Base-by-base conservation (phyloP, 2,797 vertebrate genomes). In the Phaenicophaeus curvirostris region DNA sequence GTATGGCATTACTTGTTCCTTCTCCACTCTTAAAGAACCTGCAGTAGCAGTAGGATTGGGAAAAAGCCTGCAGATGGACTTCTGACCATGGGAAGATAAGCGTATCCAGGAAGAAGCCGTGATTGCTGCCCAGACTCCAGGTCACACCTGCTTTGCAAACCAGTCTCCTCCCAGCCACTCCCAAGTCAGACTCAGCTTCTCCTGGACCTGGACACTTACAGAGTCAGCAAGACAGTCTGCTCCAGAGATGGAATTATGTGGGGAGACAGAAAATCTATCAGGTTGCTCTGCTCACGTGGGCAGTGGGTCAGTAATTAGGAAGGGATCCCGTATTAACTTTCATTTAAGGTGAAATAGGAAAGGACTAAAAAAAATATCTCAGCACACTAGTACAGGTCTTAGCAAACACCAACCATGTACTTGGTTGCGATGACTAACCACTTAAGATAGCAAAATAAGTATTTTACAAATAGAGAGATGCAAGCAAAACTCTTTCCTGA, bases 51-150 rank as follows among this genome's bases (percentile, higher is more conserved):
- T 1, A 71, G 54, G 15, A 23, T 10, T 42, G 39, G 55, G n/a
- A 25, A 55, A 46, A 75, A 15, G 41, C 59, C 59, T 23, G 41
- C 33, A 14, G 83, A 25, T 0, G 14, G 73, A 76, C 41, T 61
- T 21, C 4, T 31, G 51, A 21, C 46, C 48, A 3, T 0, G 11
- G 35, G 55, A 42, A 69, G 55, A 24, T 11, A 76, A 31, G 30
- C 0, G 0, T 17, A 5, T 2, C 8, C 28, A 16, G 65, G 55
- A 33, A 46, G 53, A 35, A 27, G 1, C 28, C 11, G 3, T 21
- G 25, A 16, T n/a, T 17, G 30, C 35, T 46, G 35, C n/a, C 65
- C 0, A 2, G 14, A 2, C 6, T 3, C 20, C 0, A 0, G n/a
- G 44, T 5, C 71, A 68, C 31, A 0, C 81, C 74, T 67, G 66